These are phyloP conservation scores for Toxotes jaculatrix DNA, from an alignment of 2,113 vertebrate genomes.

Conservation along the genomic window DNA sequence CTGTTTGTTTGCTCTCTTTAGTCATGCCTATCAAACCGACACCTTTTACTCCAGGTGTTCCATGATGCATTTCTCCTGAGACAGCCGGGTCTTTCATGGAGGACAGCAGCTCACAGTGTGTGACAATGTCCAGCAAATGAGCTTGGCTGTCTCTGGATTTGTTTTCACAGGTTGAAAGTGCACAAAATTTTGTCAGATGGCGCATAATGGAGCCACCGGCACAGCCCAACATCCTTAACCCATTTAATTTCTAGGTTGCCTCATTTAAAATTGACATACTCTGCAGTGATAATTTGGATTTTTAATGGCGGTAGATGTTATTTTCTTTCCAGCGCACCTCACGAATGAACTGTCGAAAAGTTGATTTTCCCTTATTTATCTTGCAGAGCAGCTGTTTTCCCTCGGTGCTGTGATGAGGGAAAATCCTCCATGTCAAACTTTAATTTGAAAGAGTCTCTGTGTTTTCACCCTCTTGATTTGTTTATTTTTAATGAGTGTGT, in stretches of 20 bases:
- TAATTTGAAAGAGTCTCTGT: slow-evolving; percentile 10
- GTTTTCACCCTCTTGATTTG: slow-evolving; percentile 20
- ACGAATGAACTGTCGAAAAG: background rate
- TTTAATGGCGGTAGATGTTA: background rate
- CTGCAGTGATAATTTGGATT: background rate
- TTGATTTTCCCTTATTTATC: slow-evolving; percentile 2
- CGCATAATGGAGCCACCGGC: background rate
- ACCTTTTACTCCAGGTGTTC: background rate
- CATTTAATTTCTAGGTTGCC: background rate
- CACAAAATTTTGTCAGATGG: background rate
- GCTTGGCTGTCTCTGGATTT: background rate
- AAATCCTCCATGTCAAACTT: slow-evolving; percentile 20
- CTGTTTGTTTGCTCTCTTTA: background rate
- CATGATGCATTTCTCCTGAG: slow-evolving; percentile 19
- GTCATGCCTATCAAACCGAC: background rate
- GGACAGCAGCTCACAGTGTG: background rate
- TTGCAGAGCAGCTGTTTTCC: slow-evolving; percentile 35
- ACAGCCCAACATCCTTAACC: background rate
- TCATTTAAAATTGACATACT: background rate
- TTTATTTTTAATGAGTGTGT: slow-evolving; percentile 34
- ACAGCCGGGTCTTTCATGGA: background rate
- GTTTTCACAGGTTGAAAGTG: background rate
- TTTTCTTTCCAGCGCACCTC: background rate
- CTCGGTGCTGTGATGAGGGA: background rate
- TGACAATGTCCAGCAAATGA: background rate